Percentiles rank a stretch among this genome's conserved stretches.
Conservation (phyloP, 1,140 invertebrate species). For the Zaprionus vittiger region DNA sequence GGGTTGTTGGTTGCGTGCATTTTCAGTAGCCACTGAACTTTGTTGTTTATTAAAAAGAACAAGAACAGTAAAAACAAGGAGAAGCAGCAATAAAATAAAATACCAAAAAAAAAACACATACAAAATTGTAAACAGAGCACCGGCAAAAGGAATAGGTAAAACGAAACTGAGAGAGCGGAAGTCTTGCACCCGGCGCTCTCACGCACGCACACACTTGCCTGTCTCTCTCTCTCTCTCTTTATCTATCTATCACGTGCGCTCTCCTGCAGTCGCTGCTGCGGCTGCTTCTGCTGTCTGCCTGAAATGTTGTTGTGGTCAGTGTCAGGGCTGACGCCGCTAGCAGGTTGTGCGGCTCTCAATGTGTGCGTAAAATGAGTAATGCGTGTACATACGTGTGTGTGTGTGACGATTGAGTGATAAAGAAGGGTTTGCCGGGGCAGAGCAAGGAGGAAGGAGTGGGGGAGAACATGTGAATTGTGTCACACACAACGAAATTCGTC, state of each 20-base stretch:
- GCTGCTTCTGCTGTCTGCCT: conserved; percentile 22
- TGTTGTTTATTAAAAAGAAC: conserved; percentile 36
- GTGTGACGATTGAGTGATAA: conserved; percentile 60
- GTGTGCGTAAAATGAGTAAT: conserved; percentile 42
- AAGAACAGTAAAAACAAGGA: conserved; percentile 18
- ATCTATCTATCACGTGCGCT: not conserved
- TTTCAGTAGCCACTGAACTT: conserved; percentile 49
- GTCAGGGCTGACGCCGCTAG: conserved; percentile 65
- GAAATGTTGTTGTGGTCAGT: conserved; percentile 75
- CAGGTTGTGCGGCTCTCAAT: conserved; percentile 40
- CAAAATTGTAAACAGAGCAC: conserved; percentile 73
- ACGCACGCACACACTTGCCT: not conserved
- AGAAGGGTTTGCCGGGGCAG: conserved; percentile 46
- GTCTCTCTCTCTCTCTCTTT: not conserved
- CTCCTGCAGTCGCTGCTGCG: not conserved
- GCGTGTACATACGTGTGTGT: conserved; percentile 42
- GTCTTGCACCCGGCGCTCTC: conserved; percentile 24
- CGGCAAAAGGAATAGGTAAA: conserved; percentile 52
- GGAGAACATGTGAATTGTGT: not conserved
- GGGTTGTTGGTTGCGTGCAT: conserved; percentile 47
- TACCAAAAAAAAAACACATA: conserved; percentile 29
- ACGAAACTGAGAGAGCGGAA: conserved; percentile 37
- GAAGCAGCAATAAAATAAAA: conserved; percentile 15
- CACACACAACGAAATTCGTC: not conserved
- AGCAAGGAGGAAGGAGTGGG: not conserved